These are phyloP conservation scores for Marcusenius ussheri DNA, from an alignment of 2,113 vertebrate species.

Conservation along the genomic window DNA sequence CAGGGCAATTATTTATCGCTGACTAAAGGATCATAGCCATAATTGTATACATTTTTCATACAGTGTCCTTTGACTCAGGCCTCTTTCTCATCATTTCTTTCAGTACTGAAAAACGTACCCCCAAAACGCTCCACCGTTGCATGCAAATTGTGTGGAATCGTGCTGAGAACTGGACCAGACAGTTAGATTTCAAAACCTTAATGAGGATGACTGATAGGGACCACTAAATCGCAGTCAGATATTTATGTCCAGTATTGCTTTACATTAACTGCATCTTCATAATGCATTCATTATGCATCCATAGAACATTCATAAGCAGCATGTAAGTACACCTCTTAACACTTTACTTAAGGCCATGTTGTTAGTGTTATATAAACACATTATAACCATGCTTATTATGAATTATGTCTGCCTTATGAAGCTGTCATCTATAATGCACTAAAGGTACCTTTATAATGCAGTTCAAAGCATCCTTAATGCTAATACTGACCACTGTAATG, in stretches of 20 bases:
- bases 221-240: background rate
- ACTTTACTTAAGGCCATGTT: no score
- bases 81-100: background rate
- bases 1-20: slow-evolving; percentile 17
- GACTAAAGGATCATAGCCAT: slow-evolving; percentile 17
- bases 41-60: slow-evolving; percentile 25
- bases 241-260: background rate
- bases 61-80: background rate
- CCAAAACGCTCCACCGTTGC: background rate
- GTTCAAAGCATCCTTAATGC: no score
- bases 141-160: background rate
- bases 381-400: background rate
- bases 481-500: no score
- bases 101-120: background rate
- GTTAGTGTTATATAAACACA: no score
- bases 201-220: background rate
- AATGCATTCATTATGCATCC: background rate
- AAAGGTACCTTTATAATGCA: no score
- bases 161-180: background rate
- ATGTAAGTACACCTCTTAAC: background rate
- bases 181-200: background rate
- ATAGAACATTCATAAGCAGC: background rate
- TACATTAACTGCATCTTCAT: background rate
- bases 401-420: no score
- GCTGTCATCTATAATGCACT: no score